Evolutionary conservation across 1,140 invertebrate species (phyloP).

Genomic region (Idris sp.): DNA sequence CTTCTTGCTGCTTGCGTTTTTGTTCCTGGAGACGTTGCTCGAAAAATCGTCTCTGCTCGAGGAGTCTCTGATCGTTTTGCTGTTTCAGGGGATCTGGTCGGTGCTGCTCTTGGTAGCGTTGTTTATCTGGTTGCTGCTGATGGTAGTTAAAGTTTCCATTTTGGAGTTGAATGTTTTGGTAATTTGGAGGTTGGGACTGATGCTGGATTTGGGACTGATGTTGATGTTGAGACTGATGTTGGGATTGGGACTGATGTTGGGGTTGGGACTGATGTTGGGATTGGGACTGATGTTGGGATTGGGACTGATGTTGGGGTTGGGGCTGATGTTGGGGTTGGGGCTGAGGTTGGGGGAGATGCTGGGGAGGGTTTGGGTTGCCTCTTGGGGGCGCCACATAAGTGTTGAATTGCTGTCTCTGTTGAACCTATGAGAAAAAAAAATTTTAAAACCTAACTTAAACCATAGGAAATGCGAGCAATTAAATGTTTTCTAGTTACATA

Average conservation of each 20-base stretch:
- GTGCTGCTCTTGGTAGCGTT: slow-evolving; percentile 71
- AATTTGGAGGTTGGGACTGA: slow-evolving; percentile 1
- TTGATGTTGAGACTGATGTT: slow-evolving; percentile 27
- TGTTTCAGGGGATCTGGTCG: slow-evolving; percentile 68
- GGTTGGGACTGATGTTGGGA: slow-evolving; percentile 40
- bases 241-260: slow-evolving; percentile 19
- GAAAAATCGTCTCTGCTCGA: slow-evolving; percentile 61
- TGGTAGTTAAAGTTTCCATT: slow-evolving; percentile 11
- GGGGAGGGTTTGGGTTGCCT: slow-evolving; percentile 15
- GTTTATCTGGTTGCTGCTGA: slow-evolving; percentile 70
- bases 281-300: slow-evolving; percentile 25
- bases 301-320: too few species aligned
- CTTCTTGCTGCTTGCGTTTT: slow-evolving; percentile 67
- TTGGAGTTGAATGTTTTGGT: neutral
- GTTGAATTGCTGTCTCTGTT: slow-evolving; percentile 48
- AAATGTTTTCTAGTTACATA: too few species aligned
- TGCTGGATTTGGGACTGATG: slow-evolving; percentile 70
- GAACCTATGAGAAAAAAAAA: slow-evolving; percentile 34
- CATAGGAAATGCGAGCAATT: too few species aligned
- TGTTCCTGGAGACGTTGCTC: slow-evolving; percentile 63
- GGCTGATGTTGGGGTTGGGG: too few species aligned
- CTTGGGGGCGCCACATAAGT: slow-evolving; percentile 29
- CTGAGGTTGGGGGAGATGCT: slow-evolving; percentile 2
- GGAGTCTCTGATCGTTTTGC: slow-evolving; percentile 68
- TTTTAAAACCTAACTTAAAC: too few species aligned